Percentiles rank a stretch among this genome's conserved stretches.
Evolutionary conservation across 1,140 invertebrate species (phyloP).

Genomic region (Hormaphis cornu): DNA sequence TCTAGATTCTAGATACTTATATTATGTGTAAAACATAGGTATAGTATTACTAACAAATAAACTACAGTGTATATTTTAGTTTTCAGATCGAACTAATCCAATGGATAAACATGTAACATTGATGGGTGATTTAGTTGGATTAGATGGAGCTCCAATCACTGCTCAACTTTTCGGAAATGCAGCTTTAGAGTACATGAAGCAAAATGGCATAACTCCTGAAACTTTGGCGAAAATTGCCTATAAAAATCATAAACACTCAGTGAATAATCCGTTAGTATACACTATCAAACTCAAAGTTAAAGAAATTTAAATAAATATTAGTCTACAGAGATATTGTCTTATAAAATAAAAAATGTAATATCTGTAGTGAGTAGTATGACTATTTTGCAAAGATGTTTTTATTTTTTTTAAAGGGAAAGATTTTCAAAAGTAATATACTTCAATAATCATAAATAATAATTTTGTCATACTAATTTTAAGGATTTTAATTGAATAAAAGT

Average conservation of each 20-base stretch:
- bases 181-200: constrained; percentile 92
- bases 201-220: constrained; percentile 84
- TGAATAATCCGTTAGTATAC: constrained; percentile 77
- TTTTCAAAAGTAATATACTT: too few relatives aligned
- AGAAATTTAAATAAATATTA: background rate
- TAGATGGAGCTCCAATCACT: constrained; percentile 72
- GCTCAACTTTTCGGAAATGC: constrained; percentile 96
- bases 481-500: too few relatives aligned
- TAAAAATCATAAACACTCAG: constrained; percentile 95
- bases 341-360: too few relatives aligned
- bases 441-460: too few relatives aligned
- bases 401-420: too few relatives aligned
- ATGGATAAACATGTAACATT: constrained; percentile 84
- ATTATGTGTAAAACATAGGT: too few relatives aligned
- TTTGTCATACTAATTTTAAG: too few relatives aligned
- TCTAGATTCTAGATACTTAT: too few relatives aligned
- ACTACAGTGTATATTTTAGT: constrained; percentile 46
- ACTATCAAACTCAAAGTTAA: background rate
- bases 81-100: constrained; percentile 81
- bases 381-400: too few relatives aligned
- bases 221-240: constrained; percentile 96
- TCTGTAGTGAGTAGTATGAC: too few relatives aligned
- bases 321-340: too few relatives aligned
- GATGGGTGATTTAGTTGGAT: constrained; percentile 70
- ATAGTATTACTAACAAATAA: background rate